Evolutionary conservation across 2,888 invertebrate species (phyloP), one percentile per base, ranked within the genome.

Genomic region (Scaptomyza reducta): DNA sequence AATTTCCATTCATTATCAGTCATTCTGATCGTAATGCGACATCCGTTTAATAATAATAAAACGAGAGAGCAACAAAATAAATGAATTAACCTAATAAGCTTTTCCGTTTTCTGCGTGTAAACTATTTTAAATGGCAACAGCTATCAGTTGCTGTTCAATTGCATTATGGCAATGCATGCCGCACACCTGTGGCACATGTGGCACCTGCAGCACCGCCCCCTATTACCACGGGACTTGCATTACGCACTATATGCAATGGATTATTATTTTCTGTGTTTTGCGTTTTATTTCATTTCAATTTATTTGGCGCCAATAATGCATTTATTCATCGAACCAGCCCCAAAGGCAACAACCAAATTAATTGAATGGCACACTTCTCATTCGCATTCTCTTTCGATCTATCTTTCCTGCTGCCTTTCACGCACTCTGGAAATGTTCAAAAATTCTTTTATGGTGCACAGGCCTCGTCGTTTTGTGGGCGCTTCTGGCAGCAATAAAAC

Each of bases 291-390:
- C 22, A 31, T 63, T 46, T 35, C 18, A 42, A 29, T 57, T 66
- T 40, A 38, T 45, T 53, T 57, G 56, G 41, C 33, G 49, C n/a
- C 18, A 29, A 60, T 74, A 63, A 61, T 58, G 54, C 57, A 74
- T 60, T 69, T 64, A 69, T 69, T 61, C 57, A 50, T 57, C 47
- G 31, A 45, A 49, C 3, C 22, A 22, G n/a, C n/a, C 65, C 46
- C 54, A 56, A 50, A 50, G 65, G 68, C 67, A 53, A 29, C 31
- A 51, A 64, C 56, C 70, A 66, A 75, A 75, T 74, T 69, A 78
- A 81, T 79, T 68, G 79, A 82, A 79, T 73, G 68, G 46, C 72
- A 65, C 62, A 79, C 65, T 76, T 65, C 70, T 62, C 64, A 61
- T 60, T 42, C 38, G 13, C 3, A 22, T 13, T 49, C 3, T 13